phyloP scores from a whole-genome alignment of 2,888 invertebrate species.

The Subacronicta megacephala region DNA sequence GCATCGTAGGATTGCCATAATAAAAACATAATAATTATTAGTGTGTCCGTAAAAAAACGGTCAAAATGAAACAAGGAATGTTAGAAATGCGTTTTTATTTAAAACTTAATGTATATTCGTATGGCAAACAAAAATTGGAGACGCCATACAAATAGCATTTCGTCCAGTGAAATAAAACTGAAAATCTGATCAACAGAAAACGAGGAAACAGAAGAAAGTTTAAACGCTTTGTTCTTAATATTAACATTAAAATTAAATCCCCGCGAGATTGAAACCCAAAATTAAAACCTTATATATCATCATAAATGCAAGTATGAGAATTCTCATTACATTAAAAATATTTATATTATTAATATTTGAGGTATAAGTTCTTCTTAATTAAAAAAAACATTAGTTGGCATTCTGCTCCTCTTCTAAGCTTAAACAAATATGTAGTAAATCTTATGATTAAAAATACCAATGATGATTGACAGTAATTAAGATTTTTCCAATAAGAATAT shows the following conservation, averaged over 20 bases:
- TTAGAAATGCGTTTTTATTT: constrained; percentile 43
- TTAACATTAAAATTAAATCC: constrained; percentile 6
- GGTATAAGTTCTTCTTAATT: constrained; percentile 26
- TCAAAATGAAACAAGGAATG: constrained; percentile 23
- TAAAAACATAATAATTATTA: neutral
- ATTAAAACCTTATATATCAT: constrained; percentile 10
- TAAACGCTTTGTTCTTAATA: constrained; percentile 10
- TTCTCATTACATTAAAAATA: constrained; percentile 8
- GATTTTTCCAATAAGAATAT: neutral
- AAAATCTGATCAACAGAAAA: constrained; percentile 31
- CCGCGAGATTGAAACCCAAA: constrained; percentile 15
- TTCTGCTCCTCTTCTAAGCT: constrained; percentile 14
- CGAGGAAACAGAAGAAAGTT: constrained; percentile 4
- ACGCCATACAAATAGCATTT: constrained; percentile 37
- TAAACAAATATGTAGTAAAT: constrained; percentile 5
- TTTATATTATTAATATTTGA: constrained; percentile 22
- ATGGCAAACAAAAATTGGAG: constrained; percentile 24
- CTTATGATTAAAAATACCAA: constrained; percentile 10
- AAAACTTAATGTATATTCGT: constrained; percentile 21
- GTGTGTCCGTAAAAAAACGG: neutral
- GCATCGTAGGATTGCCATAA: neutral
- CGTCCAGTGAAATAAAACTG: constrained; percentile 16
- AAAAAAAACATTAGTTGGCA: constrained; percentile 8
- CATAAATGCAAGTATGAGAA: constrained; percentile 10
- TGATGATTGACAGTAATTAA: constrained; percentile 3